These are phyloP conservation scores for Lasiurus borealis DNA, from an alignment of 2,113 vertebrate genomes.

Conservation along the genomic window DNA sequence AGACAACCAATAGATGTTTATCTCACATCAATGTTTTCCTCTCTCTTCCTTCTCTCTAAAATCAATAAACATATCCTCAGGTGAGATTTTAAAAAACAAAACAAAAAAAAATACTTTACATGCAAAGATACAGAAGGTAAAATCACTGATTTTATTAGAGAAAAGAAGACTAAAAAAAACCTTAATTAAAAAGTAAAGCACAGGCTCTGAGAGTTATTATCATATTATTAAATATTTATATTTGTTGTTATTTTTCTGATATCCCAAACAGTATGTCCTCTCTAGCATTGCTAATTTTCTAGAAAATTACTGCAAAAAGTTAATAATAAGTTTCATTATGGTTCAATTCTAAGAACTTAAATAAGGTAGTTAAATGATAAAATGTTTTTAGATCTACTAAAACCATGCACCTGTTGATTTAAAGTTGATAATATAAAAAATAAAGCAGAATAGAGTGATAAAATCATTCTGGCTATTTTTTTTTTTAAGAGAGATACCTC, in stretches of 20 bases:
- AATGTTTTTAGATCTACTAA: constrained; percentile 53
- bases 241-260: constrained; percentile 14
- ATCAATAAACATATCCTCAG: not conserved
- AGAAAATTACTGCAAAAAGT: not conserved
- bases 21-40: not conserved
- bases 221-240: constrained; percentile 27
- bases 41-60: not conserved
- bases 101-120: not conserved
- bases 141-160: not conserved
- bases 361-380: constrained; percentile 31
- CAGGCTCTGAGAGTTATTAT: not conserved
- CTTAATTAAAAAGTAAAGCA: constrained; percentile 15
- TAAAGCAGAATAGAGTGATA: not conserved
- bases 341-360: constrained; percentile 39
- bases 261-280: not conserved
- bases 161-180: constrained; percentile 49
- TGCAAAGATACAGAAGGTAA: constrained; percentile 40
- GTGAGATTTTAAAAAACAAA: not conserved
- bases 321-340: constrained; percentile 42
- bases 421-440: constrained; percentile 52
- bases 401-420: not conserved
- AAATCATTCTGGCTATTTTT: not conserved
- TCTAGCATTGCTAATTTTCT: constrained; percentile 13
- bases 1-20: not conserved
- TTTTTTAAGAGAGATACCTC: not conserved